These are phyloP conservation scores for Myotis findleyi DNA, from an alignment of 2,797 vertebrate genomes.

Conservation along the genomic window DNA sequence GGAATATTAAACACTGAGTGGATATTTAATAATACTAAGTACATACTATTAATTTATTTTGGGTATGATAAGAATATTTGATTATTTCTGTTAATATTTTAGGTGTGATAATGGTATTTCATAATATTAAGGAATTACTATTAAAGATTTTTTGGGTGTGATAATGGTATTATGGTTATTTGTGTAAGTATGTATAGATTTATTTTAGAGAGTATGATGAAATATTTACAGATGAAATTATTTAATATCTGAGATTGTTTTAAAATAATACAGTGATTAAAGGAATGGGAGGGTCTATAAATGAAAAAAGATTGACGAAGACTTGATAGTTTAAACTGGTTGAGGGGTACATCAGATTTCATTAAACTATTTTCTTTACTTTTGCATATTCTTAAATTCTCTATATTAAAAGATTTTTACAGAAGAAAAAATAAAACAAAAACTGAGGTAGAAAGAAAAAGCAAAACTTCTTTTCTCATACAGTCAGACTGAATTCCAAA, in stretches of 20 bases:
- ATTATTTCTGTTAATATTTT: slow-evolving; percentile 3
- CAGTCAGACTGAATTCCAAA: neutral
- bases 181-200: neutral
- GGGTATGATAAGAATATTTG: neutral
- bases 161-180: neutral
- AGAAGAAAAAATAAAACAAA: neutral
- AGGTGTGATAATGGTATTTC: neutral
- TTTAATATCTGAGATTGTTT: neutral
- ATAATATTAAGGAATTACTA: neutral
- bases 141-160: neutral
- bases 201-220: neutral
- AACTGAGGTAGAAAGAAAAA: slow-evolving; percentile 25
- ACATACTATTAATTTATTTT: neutral
- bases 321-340: slow-evolving; percentile 6
- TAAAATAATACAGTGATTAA: slow-evolving; percentile 25
- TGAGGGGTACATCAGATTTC: neutral
- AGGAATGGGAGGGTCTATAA: neutral
- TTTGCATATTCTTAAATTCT: slow-evolving; percentile 20
- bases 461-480: slow-evolving; percentile 13
- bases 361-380: slow-evolving; percentile 25
- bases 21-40: neutral
- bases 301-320: neutral
- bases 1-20: neutral
- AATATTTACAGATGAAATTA: slow-evolving; percentile 46
- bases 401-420: neutral